phyloP scores from a whole-genome alignment of 1,140 invertebrate genomes.

The Dendroctonus valens region DNA sequence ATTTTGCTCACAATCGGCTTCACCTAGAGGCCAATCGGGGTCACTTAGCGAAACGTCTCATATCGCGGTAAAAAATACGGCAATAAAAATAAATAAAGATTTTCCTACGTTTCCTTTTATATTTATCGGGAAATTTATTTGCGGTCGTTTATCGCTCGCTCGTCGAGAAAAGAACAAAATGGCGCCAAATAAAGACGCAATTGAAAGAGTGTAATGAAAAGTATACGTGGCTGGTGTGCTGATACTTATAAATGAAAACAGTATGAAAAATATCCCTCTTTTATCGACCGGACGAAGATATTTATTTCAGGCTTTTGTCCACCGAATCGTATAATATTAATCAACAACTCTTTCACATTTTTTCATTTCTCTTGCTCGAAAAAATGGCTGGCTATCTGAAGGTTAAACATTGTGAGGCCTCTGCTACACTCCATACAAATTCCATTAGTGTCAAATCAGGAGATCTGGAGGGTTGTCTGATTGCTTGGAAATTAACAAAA shows the following conservation, averaged over 20 bases:
- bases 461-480: too few relatives aligned
- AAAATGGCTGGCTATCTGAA: too few relatives aligned
- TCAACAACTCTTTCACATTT: too few relatives aligned
- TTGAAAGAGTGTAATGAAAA: constrained; percentile 36
- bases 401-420: too few relatives aligned
- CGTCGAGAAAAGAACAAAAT: constrained; percentile 27
- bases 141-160: constrained; percentile 17
- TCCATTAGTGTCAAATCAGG: too few relatives aligned
- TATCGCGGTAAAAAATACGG: constrained; percentile 12
- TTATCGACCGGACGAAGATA: too few relatives aligned
- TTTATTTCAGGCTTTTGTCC: too few relatives aligned
- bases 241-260: constrained; percentile 25
- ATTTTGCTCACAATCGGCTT: too few relatives aligned
- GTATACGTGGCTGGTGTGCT: constrained; percentile 33
- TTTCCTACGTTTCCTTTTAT: constrained; percentile 25
- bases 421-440: too few relatives aligned
- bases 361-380: too few relatives aligned
- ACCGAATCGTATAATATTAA: too few relatives aligned
- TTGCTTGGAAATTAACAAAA: too few relatives aligned
- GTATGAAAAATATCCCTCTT: constrained; percentile 16
- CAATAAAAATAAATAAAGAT: constrained; percentile 27
- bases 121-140: constrained; percentile 22
- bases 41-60: neutral
- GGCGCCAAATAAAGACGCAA: constrained; percentile 30
- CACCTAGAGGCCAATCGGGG: neutral